Evolutionary conservation across 2,888 invertebrate genomes (phyloP).

Genomic region (Poecilus cupreus): DNA sequence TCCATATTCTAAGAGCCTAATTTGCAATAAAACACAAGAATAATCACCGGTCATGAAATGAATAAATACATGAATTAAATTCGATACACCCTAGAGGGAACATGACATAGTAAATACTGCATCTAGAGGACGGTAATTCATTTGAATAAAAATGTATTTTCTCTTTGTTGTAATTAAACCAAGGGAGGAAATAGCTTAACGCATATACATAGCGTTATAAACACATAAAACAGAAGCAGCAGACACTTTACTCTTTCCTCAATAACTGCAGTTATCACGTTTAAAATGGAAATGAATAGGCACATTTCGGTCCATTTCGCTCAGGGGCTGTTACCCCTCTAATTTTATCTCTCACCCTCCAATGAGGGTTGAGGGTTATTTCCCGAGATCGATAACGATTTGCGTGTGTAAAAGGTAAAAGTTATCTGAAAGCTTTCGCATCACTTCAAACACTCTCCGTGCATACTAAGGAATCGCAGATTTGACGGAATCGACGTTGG

Average conservation of each 20-base stretch:
- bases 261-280: conserved; percentile 36
- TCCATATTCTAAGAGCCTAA: conserved; percentile 7
- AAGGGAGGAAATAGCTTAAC: too few relatives aligned
- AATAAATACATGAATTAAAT: conserved; percentile 41
- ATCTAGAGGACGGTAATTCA: neutral
- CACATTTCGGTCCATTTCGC: conserved; percentile 48
- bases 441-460: conserved; percentile 39
- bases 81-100: neutral
- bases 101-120: conserved; percentile 5
- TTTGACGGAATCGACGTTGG: conserved; percentile 39
- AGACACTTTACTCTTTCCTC: neutral
- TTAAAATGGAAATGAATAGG: conserved; percentile 53
- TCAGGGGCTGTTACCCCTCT: neutral
- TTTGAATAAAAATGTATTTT: conserved; percentile 15
- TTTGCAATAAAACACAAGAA: conserved; percentile 29
- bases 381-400: conserved; percentile 49
- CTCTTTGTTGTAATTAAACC: neutral
- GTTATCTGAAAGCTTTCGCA: conserved; percentile 51
- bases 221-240: too few relatives aligned
- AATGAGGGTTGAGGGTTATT: neutral
- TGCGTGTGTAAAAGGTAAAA: conserved; percentile 52
- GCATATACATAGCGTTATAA: too few relatives aligned
- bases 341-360: conserved; percentile 14
- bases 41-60: conserved; percentile 38
- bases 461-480: conserved; percentile 42